These are phyloP conservation scores for Archaeoteleia sp. DNA, from an alignment of 2,888 invertebrate species.

Conservation along the genomic window DNA sequence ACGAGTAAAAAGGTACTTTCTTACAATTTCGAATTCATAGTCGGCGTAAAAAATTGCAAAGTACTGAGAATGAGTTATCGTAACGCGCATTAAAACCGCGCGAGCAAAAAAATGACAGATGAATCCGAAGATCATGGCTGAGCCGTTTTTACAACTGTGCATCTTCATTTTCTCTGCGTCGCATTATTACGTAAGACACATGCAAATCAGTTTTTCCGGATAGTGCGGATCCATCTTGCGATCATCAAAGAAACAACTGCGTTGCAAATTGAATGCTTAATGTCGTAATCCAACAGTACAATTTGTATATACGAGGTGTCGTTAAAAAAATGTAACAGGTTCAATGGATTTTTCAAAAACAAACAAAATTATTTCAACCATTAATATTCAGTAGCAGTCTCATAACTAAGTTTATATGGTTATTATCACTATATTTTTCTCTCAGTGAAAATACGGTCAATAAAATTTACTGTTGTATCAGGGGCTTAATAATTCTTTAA, in stretches of 20 bases:
- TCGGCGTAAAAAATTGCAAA: background rate
- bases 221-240: slow-evolving; percentile 27
- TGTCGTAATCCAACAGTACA: slow-evolving; percentile 8
- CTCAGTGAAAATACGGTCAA: slow-evolving; percentile 5
- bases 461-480: too few species aligned
- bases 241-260: slow-evolving; percentile 29
- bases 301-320: slow-evolving; percentile 6
- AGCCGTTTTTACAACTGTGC: slow-evolving; percentile 13
- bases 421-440: slow-evolving; percentile 3
- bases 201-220: slow-evolving; percentile 40
- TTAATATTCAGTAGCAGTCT: too few species aligned
- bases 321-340: too few species aligned
- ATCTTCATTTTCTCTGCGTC: slow-evolving; percentile 27
- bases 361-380: too few species aligned
- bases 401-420: too few species aligned
- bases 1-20: too few species aligned
- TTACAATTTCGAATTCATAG: too few species aligned
- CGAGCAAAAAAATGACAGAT: slow-evolving; percentile 33
- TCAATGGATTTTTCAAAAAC: slow-evolving; percentile 3
- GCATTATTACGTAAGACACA: slow-evolving; percentile 21
- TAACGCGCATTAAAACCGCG: slow-evolving; percentile 5
- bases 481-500: slow-evolving; percentile 16
- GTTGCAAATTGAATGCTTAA: slow-evolving; percentile 16
- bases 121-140: slow-evolving; percentile 3
- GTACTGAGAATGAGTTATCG: background rate